Evolutionary conservation across 2,888 invertebrate genomes (phyloP).

Genomic region (Aleiodes alternator): DNA sequence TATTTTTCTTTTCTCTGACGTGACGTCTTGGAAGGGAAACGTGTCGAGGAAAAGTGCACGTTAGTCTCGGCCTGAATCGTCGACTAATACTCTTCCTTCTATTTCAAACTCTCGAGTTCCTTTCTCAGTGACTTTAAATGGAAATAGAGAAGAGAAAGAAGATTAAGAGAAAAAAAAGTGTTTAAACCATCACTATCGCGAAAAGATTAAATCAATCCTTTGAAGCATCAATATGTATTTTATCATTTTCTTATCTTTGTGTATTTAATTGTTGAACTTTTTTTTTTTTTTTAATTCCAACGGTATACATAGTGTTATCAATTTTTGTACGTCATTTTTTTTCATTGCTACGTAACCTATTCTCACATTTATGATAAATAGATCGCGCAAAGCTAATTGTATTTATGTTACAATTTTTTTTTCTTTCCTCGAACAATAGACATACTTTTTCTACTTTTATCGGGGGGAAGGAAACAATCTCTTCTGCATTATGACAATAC

Average conservation of each 20-base stretch:
- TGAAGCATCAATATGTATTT: neutral
- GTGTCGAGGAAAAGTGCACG: conserved; percentile 73
- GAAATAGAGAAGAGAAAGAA: too few relatives aligned
- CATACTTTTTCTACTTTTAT: neutral
- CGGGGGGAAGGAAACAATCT: too few relatives aligned
- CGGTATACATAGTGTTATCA: too few relatives aligned
- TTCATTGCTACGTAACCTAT: neutral
- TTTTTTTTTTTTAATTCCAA: neutral
- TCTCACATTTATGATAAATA: conserved; percentile 7
- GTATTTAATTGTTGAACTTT: conserved; percentile 6
- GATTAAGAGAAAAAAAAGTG: neutral
- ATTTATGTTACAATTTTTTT: conserved; percentile 1
- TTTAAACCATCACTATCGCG: too few relatives aligned
- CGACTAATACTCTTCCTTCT: conserved; percentile 67
- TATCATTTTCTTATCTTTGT: neutral
- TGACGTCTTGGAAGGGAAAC: conserved; percentile 65
- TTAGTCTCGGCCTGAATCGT: conserved; percentile 75
- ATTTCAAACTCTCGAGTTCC: conserved; percentile 30
- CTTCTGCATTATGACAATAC: conserved; percentile 28
- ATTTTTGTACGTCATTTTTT: neutral
- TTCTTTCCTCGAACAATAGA: too few relatives aligned
- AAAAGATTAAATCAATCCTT: conserved; percentile 5
- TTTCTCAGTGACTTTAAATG: conserved; percentile 25
- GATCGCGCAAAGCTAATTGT: neutral
- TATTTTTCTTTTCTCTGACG: conserved; percentile 48